Conservation (phyloP, 1,140 invertebrate genomes). For the Antheraea mylitta region DNA sequence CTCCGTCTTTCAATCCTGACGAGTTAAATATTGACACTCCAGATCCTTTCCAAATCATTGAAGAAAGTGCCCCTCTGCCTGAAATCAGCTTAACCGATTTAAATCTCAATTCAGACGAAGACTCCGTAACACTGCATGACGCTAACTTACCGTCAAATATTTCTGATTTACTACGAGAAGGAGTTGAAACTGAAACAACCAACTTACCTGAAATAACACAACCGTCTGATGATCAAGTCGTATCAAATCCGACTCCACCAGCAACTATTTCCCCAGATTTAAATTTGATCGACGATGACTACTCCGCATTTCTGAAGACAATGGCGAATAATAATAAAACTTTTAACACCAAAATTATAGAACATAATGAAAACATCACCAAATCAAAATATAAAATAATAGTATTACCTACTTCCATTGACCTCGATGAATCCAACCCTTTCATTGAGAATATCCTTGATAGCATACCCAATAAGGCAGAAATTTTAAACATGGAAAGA, state of each 20-base stretch:
- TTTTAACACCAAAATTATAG: conserved; percentile 24
- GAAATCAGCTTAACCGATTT: no score
- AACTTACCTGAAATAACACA: not conserved
- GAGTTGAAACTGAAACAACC: not conserved
- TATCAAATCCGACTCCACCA: not conserved
- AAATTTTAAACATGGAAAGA: conserved; percentile 21
- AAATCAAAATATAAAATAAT: conserved; percentile 20
- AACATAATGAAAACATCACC: conserved; percentile 21
- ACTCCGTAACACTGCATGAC: no score
- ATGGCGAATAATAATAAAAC: conserved; percentile 15
- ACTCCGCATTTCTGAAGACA: no score
- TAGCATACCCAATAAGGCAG: not conserved
- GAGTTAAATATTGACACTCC: not conserved
- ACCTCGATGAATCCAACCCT: conserved; percentile 20
- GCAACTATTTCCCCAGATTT: not conserved
- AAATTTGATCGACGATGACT: not conserved
- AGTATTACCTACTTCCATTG: conserved; percentile 23
- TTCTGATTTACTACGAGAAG: not conserved
- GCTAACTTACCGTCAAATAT: not conserved
- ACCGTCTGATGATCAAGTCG: not conserved
- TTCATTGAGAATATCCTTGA: conserved; percentile 15
- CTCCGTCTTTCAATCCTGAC: conserved; percentile 15
- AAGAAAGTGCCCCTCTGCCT: not conserved
- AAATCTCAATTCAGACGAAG: no score
- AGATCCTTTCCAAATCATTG: not conserved